Conservation (phyloP, 2,888 invertebrate species). For the Phalangium opilio region DNA sequence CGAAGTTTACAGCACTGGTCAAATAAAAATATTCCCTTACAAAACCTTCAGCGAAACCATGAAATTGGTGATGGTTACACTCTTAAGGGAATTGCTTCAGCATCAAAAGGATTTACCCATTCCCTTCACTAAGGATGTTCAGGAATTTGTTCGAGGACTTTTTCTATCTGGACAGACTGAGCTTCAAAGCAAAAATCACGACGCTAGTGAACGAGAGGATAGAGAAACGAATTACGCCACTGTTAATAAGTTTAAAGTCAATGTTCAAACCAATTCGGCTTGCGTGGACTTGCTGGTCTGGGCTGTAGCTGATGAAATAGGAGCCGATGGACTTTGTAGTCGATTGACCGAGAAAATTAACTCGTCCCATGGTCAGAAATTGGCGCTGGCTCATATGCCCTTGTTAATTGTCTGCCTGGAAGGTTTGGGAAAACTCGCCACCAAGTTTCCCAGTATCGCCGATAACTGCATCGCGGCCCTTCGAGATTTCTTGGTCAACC, state of each 20-base stretch:
- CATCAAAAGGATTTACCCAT: conserved; percentile 75
- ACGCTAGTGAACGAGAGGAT: conserved; percentile 56
- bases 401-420: conserved; percentile 86
- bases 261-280: conserved; percentile 91
- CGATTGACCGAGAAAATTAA: conserved; percentile 87
- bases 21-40: conserved; percentile 65
- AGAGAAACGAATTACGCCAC: conserved; percentile 61
- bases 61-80: conserved; percentile 78
- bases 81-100: conserved; percentile 75
- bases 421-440: conserved; percentile 84
- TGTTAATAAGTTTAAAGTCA: conserved; percentile 75
- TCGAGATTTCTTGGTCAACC: conserved; percentile 83
- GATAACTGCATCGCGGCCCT: conserved; percentile 82
- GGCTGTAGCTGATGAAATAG: conserved; percentile 97
- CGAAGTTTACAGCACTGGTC: conserved; percentile 49
- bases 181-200: conserved; percentile 55
- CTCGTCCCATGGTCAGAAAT: conserved; percentile 71
- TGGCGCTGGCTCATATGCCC: conserved; percentile 88
- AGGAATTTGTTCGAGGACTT: conserved; percentile 70
- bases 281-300: conserved; percentile 94
- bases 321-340: conserved; percentile 87
- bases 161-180: conserved; percentile 88
- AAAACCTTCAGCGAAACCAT: conserved; percentile 88
- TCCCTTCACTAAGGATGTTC: conserved; percentile 83
- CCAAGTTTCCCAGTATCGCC: conserved; percentile 91